Evolutionary conservation across 2,888 invertebrate species (phyloP), one percentile per base, ranked within the genome.

Genomic region (Plagodis pulveraria): DNA sequence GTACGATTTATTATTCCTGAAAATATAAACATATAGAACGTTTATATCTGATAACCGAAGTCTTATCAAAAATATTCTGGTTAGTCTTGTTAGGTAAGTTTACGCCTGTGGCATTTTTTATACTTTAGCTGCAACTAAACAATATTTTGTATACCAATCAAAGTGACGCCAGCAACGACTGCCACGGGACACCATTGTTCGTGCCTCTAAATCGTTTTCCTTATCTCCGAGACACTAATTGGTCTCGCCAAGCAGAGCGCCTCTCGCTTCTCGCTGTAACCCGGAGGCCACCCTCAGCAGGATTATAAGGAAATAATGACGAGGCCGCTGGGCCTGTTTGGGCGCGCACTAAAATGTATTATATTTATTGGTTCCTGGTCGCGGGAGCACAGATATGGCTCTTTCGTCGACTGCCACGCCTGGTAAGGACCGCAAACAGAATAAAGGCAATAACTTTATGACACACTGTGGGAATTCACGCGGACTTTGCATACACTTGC

Each of bases 321-420:
- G 83, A 84, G 86, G 84, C 77, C 83, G 79, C 65, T 66, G 68
- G 69, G 67, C 69, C 81, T 72, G 73, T 77, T 81, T 83, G 76
- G 78, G 82, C 73, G 70, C 71, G 76, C 72, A 77, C 83, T 84
- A 82, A 87, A 86, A 86, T 82, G 81, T 81, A 77, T 81, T 78
- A 81, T 84, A 84, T 87, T 87, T 86, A 87, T 86, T 78, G 84
- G 80, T 77, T 77, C 78, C 84, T 82, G 76, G 69, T 83, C 85
- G 83, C 60, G 65, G 70, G 60, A 54, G 50, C 52, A 55, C 68
- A 55, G 62, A 70, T 70, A 72, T 64, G 71, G 67, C 62, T 56
- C 66, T 67, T 60, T 63, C 63, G 60, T 60, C 66, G 50, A 9
- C n/a, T 9, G 5, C 32, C 32, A 45, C 12, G 34, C 35, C 41